Percentiles rank a stretch among this genome's conserved stretches.
Evolutionary conservation across 2,113 vertebrate species (phyloP).

Genomic region (Lethenteron reissneri): DNA sequence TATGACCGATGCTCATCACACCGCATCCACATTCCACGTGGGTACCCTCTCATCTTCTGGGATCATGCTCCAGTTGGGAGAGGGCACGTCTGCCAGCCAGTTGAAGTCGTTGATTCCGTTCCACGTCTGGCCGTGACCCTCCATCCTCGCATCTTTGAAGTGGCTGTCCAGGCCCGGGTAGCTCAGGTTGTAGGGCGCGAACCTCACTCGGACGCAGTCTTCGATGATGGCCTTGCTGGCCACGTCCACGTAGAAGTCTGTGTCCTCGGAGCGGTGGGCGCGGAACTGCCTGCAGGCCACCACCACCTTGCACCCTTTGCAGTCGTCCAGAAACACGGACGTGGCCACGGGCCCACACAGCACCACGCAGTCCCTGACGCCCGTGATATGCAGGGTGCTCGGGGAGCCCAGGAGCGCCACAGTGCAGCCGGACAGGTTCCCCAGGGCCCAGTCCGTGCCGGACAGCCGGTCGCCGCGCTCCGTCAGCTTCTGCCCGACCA

Average conservation of each 20-base stretch:
- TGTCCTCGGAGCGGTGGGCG: conserved; percentile 39
- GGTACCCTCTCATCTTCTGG: conserved; percentile 35
- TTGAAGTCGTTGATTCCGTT: conserved; percentile 65
- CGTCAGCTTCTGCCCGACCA: conserved; percentile 16
- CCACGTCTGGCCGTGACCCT: conserved; percentile 52
- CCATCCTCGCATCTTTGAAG: conserved; percentile 40
- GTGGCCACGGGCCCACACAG: conserved; percentile 47
- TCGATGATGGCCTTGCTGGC: conserved; percentile 68
- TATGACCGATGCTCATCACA: too few relatives aligned
- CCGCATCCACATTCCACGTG: conserved; percentile 24
- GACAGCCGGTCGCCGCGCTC: conserved; percentile 17
- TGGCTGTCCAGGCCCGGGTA: conserved; percentile 43
- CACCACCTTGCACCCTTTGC: conserved; percentile 33
- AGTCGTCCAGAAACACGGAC: conserved; percentile 57
- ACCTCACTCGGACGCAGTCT: conserved; percentile 34
- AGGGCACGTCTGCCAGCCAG: conserved; percentile 52
- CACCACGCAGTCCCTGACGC: conserved; percentile 24
- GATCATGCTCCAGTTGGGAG: conserved; percentile 70
- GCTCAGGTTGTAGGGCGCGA: conserved; percentile 59
- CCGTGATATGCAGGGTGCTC: conserved; percentile 28
- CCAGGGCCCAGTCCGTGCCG: conserved; percentile 28
- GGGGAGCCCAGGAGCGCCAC: conserved; percentile 39
- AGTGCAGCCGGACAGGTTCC: conserved; percentile 25
- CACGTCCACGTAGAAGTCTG: conserved; percentile 55
- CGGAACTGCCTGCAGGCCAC: conserved; percentile 78